Base-by-base conservation (phyloP, 2,888 invertebrate genomes). In the Eulithis testata region DNA sequence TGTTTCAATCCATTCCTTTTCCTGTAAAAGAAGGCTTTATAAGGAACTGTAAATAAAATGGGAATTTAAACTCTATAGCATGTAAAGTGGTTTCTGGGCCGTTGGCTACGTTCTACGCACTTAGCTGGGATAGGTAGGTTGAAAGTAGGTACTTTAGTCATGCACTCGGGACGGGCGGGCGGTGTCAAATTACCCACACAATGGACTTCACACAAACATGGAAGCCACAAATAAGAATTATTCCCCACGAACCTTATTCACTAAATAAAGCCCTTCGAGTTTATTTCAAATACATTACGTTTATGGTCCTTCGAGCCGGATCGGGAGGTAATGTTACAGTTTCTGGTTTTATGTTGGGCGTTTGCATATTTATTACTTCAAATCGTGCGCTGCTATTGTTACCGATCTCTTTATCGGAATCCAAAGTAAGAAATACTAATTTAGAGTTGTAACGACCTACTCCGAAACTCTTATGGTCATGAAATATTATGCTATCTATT, bases 1-100 rank as follows among this genome's bases (percentile, higher is more conserved):
- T 93, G 93, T 74, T 93, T 93, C 36, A 92, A 79, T 21, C 92
- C 92, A 74, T 92, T 88, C 71, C 87, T 83, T 76, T 90, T 89
- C 72, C 93, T 93, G 87, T 60, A 87, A 89, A 68, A 60, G 43
- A 70, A 9, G 63, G 43, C 56, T 55, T 51, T 57, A 11, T 66
- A 56, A 57, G 49, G 71, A 67, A 52, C 31, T 53, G 21, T 70
- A 66, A 70, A 77, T 75, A 74, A 77, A 76, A 73, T 58, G 60
- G 70, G 69, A 66, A 43, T 68, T 69, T 76, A 75, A 72, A 75
- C 53, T 68, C 62, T 69, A 55, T 64, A 60, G 44, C 69, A 71
- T 73, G 78, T 76, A 12, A 50, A 72, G 83, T 83, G 52, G 66
- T 85, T 85, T 83, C 83, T 83, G 81, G 78, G 76, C 84, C 83